Base-by-base conservation (phyloP, 2,797 vertebrate species). In the Anomalospiza imberbis region DNA sequence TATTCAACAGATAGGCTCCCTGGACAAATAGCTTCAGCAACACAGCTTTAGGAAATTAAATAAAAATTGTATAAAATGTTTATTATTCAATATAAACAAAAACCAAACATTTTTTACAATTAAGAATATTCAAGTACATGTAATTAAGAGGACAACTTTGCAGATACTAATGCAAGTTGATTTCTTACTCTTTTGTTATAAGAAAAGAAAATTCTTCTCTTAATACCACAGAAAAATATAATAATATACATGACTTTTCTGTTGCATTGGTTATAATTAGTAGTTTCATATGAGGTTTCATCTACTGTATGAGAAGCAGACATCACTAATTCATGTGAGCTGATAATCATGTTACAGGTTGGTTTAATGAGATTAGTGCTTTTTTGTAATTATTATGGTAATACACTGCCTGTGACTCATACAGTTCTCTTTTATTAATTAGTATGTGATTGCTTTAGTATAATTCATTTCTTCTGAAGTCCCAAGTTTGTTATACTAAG, bases 361-460 rank as follows among this genome's bases (percentile, higher is more conserved):
- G 84, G 42, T 95, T 97, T 96, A 97, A 97, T 97, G 47, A 85
- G 91, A 89, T 97, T 94, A 93, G 47, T 95, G 71, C 8, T 86
- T 95, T 91, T 91, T 97, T 94, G 34, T 95, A 97, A 97, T 97
- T 97, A 96, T 92, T 97, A 94, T 97, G 81, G 77, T 95, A 97
- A 97, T 97, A 95, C 63, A 58, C 55, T 93, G 78, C 65, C 57
- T 95, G 81, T 84, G 84, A 73, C 85, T 96, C 97, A 95, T 79
- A 86, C 24, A 94, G 86, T 65, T 47, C 14, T 88, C n/a, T 93
- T 95, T 85, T 93, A 94, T 97, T 97, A 97, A 97, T 97, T 97
- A 96, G 77, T 67, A 88, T 93, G 77, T 95, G 84, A 94, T 96
- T 96, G 32, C n/a, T 96, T 97, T 95, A 89, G 38, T 83, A 91